These are phyloP conservation scores for Elegia similella DNA, from an alignment of 2,888 invertebrate genomes.

Conservation along the genomic window DNA sequence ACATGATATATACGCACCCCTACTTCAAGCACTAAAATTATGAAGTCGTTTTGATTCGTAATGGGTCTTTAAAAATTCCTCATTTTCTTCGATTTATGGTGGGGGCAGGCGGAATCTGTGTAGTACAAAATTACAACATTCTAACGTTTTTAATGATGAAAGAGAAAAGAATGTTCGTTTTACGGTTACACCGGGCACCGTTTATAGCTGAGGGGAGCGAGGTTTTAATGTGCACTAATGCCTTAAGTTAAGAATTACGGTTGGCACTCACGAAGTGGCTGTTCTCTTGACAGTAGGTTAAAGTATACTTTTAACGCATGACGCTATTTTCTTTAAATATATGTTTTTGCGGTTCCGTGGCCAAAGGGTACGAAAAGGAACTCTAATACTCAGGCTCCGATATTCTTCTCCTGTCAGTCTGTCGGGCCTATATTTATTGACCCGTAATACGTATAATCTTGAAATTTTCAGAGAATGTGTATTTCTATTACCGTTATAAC, in stretches of 20 bases:
- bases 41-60: slow-evolving; percentile 5
- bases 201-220: slow-evolving; percentile 29
- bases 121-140: slow-evolving; percentile 14
- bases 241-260: slow-evolving; percentile 40
- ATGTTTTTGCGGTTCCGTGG: too few species aligned
- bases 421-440: too few species aligned
- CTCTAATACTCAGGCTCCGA: too few species aligned
- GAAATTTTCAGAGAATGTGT: too few species aligned
- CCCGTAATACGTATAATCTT: too few species aligned
- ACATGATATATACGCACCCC: not conserved
- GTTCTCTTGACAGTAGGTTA: slow-evolving; percentile 21
- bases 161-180: slow-evolving; percentile 14
- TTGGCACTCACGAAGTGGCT: slow-evolving; percentile 32
- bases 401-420: too few species aligned
- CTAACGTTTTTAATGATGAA: slow-evolving; percentile 14
- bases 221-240: slow-evolving; percentile 33
- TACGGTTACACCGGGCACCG: slow-evolving; percentile 3
- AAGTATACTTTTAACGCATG: not conserved
- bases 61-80: slow-evolving; percentile 15
- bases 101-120: slow-evolving; percentile 12
- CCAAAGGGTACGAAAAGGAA: too few species aligned
- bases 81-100: slow-evolving; percentile 17
- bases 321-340: too few species aligned
- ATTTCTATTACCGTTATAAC: too few species aligned
- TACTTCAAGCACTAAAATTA: slow-evolving; percentile 12